A percentile compares a stretch with the other conserved stretches of the same genome.
Evolutionary conservation across 2,113 vertebrate species (phyloP).

Genomic region (Ailurus styani): DNA sequence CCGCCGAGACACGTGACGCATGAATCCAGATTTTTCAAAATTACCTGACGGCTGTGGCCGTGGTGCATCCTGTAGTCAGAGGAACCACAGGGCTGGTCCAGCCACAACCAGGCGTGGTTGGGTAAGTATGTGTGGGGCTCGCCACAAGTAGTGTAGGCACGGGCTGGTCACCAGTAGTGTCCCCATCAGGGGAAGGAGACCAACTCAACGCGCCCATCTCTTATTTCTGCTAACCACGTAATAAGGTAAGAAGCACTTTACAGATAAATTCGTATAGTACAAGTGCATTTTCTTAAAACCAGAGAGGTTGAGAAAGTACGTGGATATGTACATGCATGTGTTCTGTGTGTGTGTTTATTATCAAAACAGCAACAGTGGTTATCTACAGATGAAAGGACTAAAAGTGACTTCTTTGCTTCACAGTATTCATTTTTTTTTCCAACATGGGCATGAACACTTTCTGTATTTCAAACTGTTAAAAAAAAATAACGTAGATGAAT

Average conservation of each 20-base stretch:
- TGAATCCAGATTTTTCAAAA: neutral
- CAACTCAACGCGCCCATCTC: neutral
- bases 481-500: neutral
- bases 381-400: neutral
- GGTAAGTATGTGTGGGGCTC: neutral
- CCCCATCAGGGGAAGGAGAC: neutral
- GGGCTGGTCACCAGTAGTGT: no score
- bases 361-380: neutral
- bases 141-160: no score
- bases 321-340: neutral
- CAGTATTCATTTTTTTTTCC: neutral
- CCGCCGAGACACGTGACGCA: neutral
- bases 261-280: neutral
- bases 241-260: neutral
- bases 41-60: neutral
- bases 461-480: neutral
- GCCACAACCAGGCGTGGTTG: neutral
- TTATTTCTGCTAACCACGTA: neutral
- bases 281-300: neutral
- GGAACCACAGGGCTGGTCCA: neutral
- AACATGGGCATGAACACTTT: neutral
- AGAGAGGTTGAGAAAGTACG: neutral
- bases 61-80: neutral
- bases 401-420: neutral
- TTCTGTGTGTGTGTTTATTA: neutral